A percentile compares a stretch with the other conserved stretches of the same genome.
Conservation (phyloP, 2,797 vertebrate genomes). For the Gymnothorax reevesii region DNA sequence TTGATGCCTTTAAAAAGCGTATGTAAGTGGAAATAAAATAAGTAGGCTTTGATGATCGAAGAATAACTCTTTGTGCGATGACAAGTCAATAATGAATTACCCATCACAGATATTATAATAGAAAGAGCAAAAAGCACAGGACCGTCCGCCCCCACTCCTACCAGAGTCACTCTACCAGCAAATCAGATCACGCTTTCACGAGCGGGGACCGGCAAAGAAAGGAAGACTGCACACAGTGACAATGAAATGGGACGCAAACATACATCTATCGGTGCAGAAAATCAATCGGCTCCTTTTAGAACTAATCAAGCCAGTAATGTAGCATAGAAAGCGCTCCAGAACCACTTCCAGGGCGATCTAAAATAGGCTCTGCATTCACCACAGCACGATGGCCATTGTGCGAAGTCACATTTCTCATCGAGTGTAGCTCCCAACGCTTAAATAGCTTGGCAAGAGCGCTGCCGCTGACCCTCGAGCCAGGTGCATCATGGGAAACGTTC, state of each 20-base stretch:
- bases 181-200: constrained; percentile 18
- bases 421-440: background rate
- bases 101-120: background rate
- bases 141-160: background rate
- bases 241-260: background rate
- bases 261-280: constrained; percentile 20
- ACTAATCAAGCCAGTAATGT: constrained; percentile 13
- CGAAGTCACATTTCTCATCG: constrained; percentile 13
- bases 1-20: background rate
- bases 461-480: constrained; percentile 7
- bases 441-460: background rate
- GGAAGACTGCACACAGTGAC: constrained; percentile 6
- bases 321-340: background rate
- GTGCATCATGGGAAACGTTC: background rate
- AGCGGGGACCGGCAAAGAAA: constrained; percentile 20
- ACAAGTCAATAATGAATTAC: background rate
- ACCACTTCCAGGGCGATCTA: constrained; percentile 3
- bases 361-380: constrained; percentile 22
- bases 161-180: constrained; percentile 15
- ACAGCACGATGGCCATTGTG: constrained; percentile 28
- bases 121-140: background rate
- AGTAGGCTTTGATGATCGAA: background rate
- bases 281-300: constrained; percentile 9
- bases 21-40: background rate
- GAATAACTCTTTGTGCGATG: background rate